A percentile compares a stretch with the other conserved stretches of the same genome.
These are phyloP conservation scores for Ochotona curzoniae DNA, from an alignment of 2,113 vertebrate species.

Conservation along the genomic window DNA sequence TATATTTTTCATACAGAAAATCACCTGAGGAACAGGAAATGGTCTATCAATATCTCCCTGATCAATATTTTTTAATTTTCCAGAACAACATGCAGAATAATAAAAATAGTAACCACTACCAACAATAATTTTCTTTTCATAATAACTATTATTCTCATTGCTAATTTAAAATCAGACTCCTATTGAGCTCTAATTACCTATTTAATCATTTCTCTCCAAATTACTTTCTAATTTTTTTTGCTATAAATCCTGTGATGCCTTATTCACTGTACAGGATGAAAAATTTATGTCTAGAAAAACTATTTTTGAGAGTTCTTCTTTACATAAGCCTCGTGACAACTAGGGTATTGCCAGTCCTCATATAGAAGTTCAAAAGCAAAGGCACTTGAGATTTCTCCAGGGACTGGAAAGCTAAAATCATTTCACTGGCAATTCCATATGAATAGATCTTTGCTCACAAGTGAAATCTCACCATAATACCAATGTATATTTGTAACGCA, in stretches of 20 bases:
- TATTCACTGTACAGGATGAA: background rate
- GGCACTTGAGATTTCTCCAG: slow-evolving; percentile 30
- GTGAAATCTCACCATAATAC: background rate
- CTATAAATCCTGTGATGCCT: background rate
- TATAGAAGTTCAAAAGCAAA: background rate
- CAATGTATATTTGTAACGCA: background rate
- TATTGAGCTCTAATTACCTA: background rate
- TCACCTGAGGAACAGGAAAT: background rate
- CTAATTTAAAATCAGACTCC: slow-evolving; percentile 35
- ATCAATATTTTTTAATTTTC: slow-evolving; percentile 25
- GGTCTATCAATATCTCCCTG: background rate
- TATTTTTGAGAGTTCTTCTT: slow-evolving; percentile 24
- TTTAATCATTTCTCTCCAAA: background rate
- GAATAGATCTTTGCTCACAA: background rate
- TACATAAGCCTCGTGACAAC: background rate
- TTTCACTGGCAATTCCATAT: slow-evolving; percentile 26
- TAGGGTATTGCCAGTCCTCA: background rate
- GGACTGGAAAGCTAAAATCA: slow-evolving; percentile 12
- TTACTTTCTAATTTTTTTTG: background rate
- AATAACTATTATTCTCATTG: background rate
- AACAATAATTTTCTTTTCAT: background rate
- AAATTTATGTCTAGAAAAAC: background rate
- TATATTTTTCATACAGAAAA: background rate
- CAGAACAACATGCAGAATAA: background rate
- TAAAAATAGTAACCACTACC: background rate